Evolutionary conservation across 2,797 vertebrate species (phyloP).

Genomic region (Tachyglossus aculeatus): DNA sequence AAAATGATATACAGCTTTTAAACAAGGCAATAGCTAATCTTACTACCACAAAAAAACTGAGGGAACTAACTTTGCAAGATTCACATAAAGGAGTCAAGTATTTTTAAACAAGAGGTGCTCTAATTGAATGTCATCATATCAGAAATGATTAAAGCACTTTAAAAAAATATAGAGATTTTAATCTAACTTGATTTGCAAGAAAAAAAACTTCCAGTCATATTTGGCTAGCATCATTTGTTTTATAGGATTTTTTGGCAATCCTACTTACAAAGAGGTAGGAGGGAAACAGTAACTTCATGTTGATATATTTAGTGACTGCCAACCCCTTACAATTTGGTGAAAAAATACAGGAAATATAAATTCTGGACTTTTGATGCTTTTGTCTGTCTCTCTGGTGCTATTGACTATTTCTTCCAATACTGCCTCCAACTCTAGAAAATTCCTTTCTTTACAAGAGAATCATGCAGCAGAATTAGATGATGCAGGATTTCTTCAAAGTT

Average conservation of each 20-base stretch:
- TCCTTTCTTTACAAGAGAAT: not conserved
- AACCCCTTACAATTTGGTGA: not conserved
- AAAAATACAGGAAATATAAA: conserved; percentile 7
- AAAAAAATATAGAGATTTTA: conserved; percentile 6
- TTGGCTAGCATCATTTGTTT: conserved; percentile 28
- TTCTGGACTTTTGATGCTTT: conserved; percentile 12
- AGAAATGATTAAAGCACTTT: conserved; percentile 20
- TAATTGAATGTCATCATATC: not conserved
- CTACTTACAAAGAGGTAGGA: conserved; percentile 20
- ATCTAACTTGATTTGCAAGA: conserved; percentile 18
- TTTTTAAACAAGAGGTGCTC: conserved; percentile 20
- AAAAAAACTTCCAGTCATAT: conserved; percentile 23
- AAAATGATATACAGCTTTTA: not conserved
- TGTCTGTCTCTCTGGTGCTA: conserved; percentile 11
- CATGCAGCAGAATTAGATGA: conserved; percentile 11
- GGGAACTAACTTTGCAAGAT: not conserved
- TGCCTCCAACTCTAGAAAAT: conserved; percentile 16
- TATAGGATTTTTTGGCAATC: conserved; percentile 23
- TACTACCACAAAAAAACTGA: not conserved
- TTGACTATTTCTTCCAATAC: conserved; percentile 1
- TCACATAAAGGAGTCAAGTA: conserved; percentile 19
- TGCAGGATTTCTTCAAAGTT: not conserved
- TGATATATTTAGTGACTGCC: conserved; percentile 17
- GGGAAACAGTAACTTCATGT: conserved; percentile 28
- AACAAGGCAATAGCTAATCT: not conserved